These are phyloP conservation scores for Myotis davidii DNA, from an alignment of 2,113 vertebrate species.

Conservation along the genomic window DNA sequence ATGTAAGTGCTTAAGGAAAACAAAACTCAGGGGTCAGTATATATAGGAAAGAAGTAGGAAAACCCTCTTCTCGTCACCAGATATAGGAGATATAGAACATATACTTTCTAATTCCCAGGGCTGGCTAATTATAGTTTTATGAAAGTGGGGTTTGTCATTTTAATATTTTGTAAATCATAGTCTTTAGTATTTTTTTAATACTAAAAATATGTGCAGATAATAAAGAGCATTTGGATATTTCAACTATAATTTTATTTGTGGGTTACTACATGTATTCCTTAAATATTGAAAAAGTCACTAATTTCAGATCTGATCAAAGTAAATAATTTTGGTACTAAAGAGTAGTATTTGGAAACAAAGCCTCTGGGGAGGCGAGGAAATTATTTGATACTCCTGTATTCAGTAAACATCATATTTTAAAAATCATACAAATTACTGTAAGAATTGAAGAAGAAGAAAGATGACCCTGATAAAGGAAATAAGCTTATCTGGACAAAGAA, in stretches of 20 bases:
- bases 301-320: neutral
- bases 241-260: neutral
- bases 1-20: neutral
- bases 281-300: neutral
- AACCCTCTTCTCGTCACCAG: neutral
- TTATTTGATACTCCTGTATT: neutral
- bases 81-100: too few species aligned
- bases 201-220: neutral
- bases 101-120: neutral
- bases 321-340: neutral
- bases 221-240: neutral
- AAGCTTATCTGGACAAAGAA: neutral
- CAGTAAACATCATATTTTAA: neutral
- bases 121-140: neutral
- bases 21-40: neutral
- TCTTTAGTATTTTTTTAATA: neutral
- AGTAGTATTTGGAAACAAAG: conserved; percentile 5
- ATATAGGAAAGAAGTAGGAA: neutral
- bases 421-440: neutral
- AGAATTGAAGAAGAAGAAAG: neutral
- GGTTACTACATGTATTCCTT: neutral
- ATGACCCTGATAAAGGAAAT: neutral
- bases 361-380: neutral
- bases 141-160: neutral
- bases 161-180: conserved; percentile 1